Evolutionary conservation across 2,797 vertebrate species (phyloP), one percentile per base, ranked within the genome.

Genomic region (Denticeps clupeoides): DNA sequence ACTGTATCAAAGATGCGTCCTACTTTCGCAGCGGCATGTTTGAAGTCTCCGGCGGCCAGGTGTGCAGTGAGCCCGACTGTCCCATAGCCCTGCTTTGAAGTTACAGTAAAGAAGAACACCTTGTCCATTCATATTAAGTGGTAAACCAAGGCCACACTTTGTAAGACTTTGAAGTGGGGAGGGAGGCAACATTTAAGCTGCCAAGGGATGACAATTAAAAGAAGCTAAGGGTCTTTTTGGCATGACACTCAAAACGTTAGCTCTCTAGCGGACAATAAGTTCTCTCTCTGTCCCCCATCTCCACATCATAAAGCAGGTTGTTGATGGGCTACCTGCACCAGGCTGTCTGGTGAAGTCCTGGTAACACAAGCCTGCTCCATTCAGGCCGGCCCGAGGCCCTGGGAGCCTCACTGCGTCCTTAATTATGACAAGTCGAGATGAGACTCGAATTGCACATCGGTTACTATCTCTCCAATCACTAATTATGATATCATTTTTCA

Each of bases 401-500:
- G 4, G 33, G 33, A 10, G 15, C 33, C 19, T 33, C 68, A 73
- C 69, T 67, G 59, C 67, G 58, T 21, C 70, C 72, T 50, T 86
- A 86, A 88, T 86, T 84, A 79, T 49, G 69, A 53, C 62, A 74
- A 78, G 69, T 71, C 49, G 65, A 67, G 65, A 58, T 74, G 69
- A 67, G 75, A 85, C 73, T 82, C 72, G 62, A 73, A 67, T 84
- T 85, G 77, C 78, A 74, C 64, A 62, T 79, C 80, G 78, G 72
- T 60, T 73, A 72, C 70, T 73, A 82, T 67, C 72, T 65, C 80
- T 77, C 76, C 84, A 84, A 74, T 81, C 65, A 74, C 82, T 86
- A 86, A 90, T 90, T 87, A 88, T 85, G 80, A 86, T 90, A 89
- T 91, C 86, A 59, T 70, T 84, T 93, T 93, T 76, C 79, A 61